Conservation (phyloP, 2,888 invertebrate genomes). For the Boloria selene region DNA sequence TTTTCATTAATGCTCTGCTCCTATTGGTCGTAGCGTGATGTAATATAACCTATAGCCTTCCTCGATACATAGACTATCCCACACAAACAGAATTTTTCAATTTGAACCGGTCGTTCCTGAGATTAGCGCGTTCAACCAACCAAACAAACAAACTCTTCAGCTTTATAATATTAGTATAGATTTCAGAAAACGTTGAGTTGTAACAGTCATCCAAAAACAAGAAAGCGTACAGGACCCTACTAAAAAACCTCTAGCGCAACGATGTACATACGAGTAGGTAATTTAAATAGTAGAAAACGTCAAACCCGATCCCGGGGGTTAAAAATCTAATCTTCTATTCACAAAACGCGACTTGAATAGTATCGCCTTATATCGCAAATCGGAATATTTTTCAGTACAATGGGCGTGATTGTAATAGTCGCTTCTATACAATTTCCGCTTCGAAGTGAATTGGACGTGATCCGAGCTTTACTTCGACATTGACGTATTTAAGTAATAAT, state of each 20-base stretch:
- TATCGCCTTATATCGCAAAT: conserved; percentile 19
- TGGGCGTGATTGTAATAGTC: conserved; percentile 27
- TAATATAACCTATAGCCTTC: too few species aligned
- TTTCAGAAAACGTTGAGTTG: background rate
- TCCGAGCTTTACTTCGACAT: conserved; percentile 13
- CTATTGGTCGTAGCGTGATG: too few species aligned
- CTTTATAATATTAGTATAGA: too few species aligned
- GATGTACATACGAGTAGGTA: too few species aligned
- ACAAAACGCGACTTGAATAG: conserved; percentile 15
- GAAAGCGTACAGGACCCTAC: background rate
- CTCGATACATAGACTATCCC: too few species aligned
- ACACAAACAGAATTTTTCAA: too few species aligned
- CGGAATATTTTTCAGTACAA: conserved; percentile 24
- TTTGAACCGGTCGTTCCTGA: too few species aligned
- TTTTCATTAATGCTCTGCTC: too few species aligned
- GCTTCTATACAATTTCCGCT: conserved; percentile 26
- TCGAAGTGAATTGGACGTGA: conserved; percentile 23
- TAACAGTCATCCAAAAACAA: background rate
- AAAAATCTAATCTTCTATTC: conserved; percentile 17
- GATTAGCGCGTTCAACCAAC: too few species aligned
- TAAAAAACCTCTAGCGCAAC: too few species aligned
- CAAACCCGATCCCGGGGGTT: conserved; percentile 2
- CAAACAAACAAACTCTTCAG: too few species aligned
- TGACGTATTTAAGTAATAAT: conserved; percentile 19
- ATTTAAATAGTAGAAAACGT: background rate